Evolutionary conservation across 2,888 invertebrate genomes (phyloP).

Genomic region (Panorpa germanica): DNA sequence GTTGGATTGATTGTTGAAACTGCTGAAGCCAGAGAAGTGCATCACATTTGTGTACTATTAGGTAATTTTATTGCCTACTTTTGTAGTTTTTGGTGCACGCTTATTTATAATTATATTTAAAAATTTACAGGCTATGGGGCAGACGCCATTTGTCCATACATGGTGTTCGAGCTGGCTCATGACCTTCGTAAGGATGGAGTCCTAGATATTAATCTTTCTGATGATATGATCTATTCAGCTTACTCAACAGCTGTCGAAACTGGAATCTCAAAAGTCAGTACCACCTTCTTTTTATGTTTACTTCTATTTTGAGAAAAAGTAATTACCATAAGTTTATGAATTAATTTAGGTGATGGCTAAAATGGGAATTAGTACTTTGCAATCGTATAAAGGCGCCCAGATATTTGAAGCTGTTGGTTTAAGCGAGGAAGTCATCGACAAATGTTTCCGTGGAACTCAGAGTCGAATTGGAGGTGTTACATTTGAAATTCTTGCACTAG

Average conservation of each 20-base stretch:
- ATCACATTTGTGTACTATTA: slow-evolving; percentile 87
- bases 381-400: slow-evolving; percentile 97
- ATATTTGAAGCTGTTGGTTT: slow-evolving; percentile 98
- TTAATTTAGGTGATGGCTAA: slow-evolving; percentile 70
- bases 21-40: slow-evolving; percentile 89
- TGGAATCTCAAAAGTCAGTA: slow-evolving; percentile 78
- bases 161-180: slow-evolving; percentile 85
- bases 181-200: slow-evolving; percentile 74
- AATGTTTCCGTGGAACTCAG: slow-evolving; percentile 70
- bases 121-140: slow-evolving; percentile 57
- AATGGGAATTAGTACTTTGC: slow-evolving; percentile 98
- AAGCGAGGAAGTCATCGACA: slow-evolving; percentile 78
- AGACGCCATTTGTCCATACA: slow-evolving; percentile 93
- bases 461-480: slow-evolving; percentile 72
- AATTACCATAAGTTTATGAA: not conserved
- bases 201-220: slow-evolving; percentile 53
- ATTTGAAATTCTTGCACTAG: slow-evolving; percentile 71
- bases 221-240: slow-evolving; percentile 65
- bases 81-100: not conserved
- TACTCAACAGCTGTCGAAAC: slow-evolving; percentile 84
- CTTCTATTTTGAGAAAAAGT: too few relatives aligned
- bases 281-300: too few relatives aligned
- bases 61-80: slow-evolving; percentile 27
- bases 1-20: slow-evolving; percentile 90
- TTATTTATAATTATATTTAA: not conserved